Conservation (phyloP, 2,888 invertebrate species). For the Meiosimyza platycephala region DNA sequence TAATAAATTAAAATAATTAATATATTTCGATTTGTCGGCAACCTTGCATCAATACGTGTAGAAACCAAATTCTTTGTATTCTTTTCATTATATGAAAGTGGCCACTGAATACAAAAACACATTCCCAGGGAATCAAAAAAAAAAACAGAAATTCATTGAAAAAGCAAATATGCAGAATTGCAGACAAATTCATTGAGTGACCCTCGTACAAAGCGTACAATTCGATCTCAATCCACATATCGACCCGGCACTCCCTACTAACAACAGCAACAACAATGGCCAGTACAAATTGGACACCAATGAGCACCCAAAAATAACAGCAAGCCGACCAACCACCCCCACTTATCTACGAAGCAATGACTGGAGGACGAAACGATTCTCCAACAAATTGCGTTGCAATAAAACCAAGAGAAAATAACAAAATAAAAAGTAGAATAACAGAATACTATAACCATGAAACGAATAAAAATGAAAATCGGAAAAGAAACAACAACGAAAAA, state of each 20-base stretch:
- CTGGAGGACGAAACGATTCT: constrained; percentile 61
- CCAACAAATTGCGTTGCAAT: constrained; percentile 63
- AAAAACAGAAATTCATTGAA: constrained; percentile 23
- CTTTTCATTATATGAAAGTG: constrained; percentile 44
- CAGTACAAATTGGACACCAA: constrained; percentile 31
- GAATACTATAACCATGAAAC: constrained; percentile 17
- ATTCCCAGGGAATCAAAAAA: constrained; percentile 41
- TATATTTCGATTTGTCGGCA: neutral
- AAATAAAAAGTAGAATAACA: constrained; percentile 23
- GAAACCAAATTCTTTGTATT: constrained; percentile 33
- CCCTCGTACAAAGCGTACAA: constrained; percentile 29
- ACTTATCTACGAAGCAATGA: neutral
- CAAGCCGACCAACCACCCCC: constrained; percentile 2
- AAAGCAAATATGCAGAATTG: constrained; percentile 28
- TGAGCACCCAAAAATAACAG: constrained; percentile 14
- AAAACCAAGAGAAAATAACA: constrained; percentile 47
- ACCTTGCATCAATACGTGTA: constrained; percentile 35
- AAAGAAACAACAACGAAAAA: constrained; percentile 21
- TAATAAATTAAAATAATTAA: too few species aligned
- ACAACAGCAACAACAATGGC: constrained; percentile 25
- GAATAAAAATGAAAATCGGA: constrained; percentile 24
- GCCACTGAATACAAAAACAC: constrained; percentile 44
- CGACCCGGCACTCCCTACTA: constrained; percentile 16
- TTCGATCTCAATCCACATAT: constrained; percentile 4
- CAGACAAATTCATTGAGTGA: constrained; percentile 44